Conservation (phyloP, 2,888 invertebrate species). For the Pteria penguin region DNA sequence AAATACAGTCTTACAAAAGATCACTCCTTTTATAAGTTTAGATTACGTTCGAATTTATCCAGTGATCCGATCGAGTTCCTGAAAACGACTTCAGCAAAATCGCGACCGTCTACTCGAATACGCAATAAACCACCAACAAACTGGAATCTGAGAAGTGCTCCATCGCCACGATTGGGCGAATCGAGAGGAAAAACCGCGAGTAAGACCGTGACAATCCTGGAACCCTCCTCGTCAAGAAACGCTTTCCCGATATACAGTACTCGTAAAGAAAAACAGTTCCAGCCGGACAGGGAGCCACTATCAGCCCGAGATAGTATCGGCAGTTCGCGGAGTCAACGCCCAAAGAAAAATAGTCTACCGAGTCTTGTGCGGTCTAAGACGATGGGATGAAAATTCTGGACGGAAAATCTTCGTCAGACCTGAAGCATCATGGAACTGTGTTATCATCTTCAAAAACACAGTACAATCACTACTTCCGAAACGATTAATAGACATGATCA, state of each 20-base stretch:
- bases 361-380: neutral
- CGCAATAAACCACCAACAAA: conserved; percentile 2
- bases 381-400: neutral
- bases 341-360: neutral
- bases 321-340: neutral
- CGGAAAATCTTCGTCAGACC: neutral
- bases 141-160: neutral
- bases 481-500: too few species aligned
- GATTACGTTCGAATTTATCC: conserved; percentile 28
- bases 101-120: neutral
- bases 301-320: neutral
- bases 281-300: neutral
- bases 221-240: neutral
- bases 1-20: conserved; percentile 26
- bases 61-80: conserved; percentile 35
- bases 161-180: neutral
- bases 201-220: neutral
- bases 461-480: too few species aligned
- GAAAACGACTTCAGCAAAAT: conserved; percentile 17
- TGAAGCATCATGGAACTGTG: too few species aligned
- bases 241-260: neutral
- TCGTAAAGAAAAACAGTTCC: neutral
- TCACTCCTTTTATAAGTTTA: conserved; percentile 31
- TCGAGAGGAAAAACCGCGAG: neutral
- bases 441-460: too few species aligned